Base-by-base conservation (phyloP, 2,797 vertebrate genomes). In the Otolemur crassicaudatus region DNA sequence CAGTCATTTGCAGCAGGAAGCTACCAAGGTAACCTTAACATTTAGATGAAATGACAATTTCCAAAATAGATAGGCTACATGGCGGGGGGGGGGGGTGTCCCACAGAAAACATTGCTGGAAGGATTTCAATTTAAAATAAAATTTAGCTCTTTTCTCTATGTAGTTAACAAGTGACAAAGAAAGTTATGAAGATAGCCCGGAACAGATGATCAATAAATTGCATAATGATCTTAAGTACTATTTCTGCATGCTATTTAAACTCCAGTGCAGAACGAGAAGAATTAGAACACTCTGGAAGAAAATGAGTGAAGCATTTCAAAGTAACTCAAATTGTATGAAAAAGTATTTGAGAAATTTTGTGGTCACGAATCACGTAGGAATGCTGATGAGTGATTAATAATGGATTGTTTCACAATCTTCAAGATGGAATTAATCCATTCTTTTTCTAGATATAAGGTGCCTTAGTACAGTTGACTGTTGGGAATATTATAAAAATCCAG, bases 141-240 rank as follows among this genome's bases (percentile, higher is more conserved):
- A 90, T n/a, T 25, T 19, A 49, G 7, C 76, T 95, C 53, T 75
- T 53, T 53, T 70, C 49, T 11, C 46, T 58, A 46, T 31, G 13
- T n/a, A 16, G 75, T 91, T 95, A 76, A 89, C 87, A 80, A 67
- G 67, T 46, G 91, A 92, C 82, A 92, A 91, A 85, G 77, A 84
- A 31, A n/a, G 95, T 65, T 67, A 43, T 34, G 82, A 63, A 97
- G 91, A 93, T 17, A 69, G 73, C 76, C 22, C 4, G 40, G 65
- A 72, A 75, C 25, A 58, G 83, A 49, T 43, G 75, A 89, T 73
- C 67, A 65, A 79, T 82, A 63, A 70, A n/a, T 40, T 80, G 84
- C 87, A 19, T 46, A 60, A 63, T 53, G 23, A 60, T 90, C 80
- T 69, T 87, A 60, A 90, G 70, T 58, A 34, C 72, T 80, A 65